phyloP scores from a whole-genome alignment of 2,888 invertebrate species.

The Creontiades dilutus region DNA sequence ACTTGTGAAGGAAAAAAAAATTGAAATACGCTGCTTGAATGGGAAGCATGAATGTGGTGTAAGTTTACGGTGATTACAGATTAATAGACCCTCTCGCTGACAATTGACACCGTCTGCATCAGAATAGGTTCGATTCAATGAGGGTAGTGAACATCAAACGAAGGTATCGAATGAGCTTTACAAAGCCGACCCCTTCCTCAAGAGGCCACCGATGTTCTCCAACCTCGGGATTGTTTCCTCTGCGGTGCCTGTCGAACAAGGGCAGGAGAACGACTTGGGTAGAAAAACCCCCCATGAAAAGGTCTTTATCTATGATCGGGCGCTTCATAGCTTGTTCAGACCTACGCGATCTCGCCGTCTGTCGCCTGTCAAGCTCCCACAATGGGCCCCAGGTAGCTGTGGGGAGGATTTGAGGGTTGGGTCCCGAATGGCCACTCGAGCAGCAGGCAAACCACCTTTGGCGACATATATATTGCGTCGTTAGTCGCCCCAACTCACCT shows the following conservation, averaged over 20 bases:
- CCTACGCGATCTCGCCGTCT: conserved; percentile 27
- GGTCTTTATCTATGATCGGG: conserved; percentile 43
- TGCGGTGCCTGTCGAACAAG: not conserved
- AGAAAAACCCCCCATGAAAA: not conserved
- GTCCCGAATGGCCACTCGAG: conserved; percentile 27
- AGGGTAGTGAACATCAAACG: not conserved
- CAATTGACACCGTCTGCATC: not conserved
- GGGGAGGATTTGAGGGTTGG: not conserved
- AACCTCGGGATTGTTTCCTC: not conserved
- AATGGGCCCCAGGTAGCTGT: not conserved
- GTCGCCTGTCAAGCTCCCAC: conserved; percentile 25
- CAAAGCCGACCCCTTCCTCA: not conserved
- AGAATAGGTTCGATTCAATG: conserved; percentile 1
- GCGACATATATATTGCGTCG: conserved; percentile 17
- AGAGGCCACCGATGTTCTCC: not conserved
- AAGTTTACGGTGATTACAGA: too few relatives aligned
- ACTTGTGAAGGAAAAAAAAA: too few relatives aligned
- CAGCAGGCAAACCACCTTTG: conserved; percentile 40
- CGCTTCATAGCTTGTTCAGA: conserved; percentile 19
- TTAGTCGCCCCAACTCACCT: not conserved
- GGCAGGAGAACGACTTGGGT: not conserved
- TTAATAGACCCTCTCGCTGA: not conserved
- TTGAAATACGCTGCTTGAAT: too few relatives aligned
- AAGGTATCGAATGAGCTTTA: conserved; percentile 6
- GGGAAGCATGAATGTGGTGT: too few relatives aligned